Base-by-base conservation (phyloP, 2,113 vertebrate species). In the Elephas maximus region DNA sequence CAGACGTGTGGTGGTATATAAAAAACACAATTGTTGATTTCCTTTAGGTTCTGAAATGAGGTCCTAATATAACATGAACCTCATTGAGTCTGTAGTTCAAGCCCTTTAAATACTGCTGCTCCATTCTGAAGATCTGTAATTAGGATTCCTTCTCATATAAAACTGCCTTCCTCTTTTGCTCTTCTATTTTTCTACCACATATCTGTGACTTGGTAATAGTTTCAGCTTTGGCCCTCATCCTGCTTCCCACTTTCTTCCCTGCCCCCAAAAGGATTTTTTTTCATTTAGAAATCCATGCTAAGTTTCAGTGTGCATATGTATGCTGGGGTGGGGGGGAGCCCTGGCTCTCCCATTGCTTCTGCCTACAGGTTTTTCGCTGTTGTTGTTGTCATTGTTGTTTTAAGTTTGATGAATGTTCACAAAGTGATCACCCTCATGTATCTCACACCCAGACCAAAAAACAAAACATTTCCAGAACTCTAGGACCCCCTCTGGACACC, bases 241-340 rank as follows among this genome's bases (percentile, higher is more conserved):
- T 78, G 76, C 74, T 82, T 94, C 37, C 24, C 24, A 5, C 37
- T 73, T 83, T 12, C 78, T 24, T 73, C 69, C 4, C 57, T 37
- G 7, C 37, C 28, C 8, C 15, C 33, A 8, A 15, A 62, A 78
- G 76, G 53, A 78, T n/a, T 63, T 62, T 14, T 26, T 90, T 69
- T 74, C 24, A 17, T 88, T 87, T 87, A 84, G 92, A 93, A 84
- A 85, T 88, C 30, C 26, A n/a, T 63, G 7, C 37, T 88, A 21
- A 48, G 41, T 60, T 23, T 21, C 30, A 48, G 15, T 57, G 3
- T 62, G 15, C 11, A 1, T 60, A 2, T 18, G 12, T 65, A 9
- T 60, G 28, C 28, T 74, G 20, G 6, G 2, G 9, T 51, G 24
- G 10, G 2, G 63, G 9, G 94, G 21, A 48, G 3, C 37, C 37